Conservation (phyloP, 2,113 vertebrate species). For the Gallinago undulata region DNA sequence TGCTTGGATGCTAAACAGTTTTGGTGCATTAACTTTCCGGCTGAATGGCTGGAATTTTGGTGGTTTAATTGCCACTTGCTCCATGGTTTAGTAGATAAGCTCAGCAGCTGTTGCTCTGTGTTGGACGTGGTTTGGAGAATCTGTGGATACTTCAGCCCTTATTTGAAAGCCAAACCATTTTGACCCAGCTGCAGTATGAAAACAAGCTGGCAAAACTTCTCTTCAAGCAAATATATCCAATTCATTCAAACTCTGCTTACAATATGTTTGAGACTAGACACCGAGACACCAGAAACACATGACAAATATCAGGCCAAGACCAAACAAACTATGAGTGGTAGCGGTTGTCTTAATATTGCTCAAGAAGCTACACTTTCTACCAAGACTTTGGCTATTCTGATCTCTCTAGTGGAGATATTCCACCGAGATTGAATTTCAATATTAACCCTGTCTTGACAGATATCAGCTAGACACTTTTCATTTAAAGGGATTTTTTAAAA, state of each 20-base stretch:
- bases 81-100: conserved; percentile 67
- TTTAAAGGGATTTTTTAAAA: conserved; percentile 23
- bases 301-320: neutral
- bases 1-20: conserved; percentile 18
- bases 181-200: conserved; percentile 65
- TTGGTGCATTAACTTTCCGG: conserved; percentile 51
- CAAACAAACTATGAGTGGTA: neutral
- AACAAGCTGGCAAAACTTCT: conserved; percentile 50
- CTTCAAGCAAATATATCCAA: conserved; percentile 41
- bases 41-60: conserved; percentile 55
- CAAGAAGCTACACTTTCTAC: neutral
- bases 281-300: conserved; percentile 20
- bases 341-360: neutral
- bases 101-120: conserved; percentile 69
- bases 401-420: neutral
- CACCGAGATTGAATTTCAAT: conserved; percentile 11
- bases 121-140: conserved; percentile 67
- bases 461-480: conserved; percentile 17
- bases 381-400: neutral
- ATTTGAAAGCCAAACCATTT: conserved; percentile 65
- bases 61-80: conserved; percentile 68
- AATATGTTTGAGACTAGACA: conserved; percentile 15
- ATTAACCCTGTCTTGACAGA: conserved; percentile 18
- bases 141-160: conserved; percentile 57
- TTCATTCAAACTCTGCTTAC: conserved; percentile 37